These are phyloP conservation scores for Leptinotarsa undecemlineata DNA, from an alignment of 1,140 invertebrate species.

Conservation along the genomic window DNA sequence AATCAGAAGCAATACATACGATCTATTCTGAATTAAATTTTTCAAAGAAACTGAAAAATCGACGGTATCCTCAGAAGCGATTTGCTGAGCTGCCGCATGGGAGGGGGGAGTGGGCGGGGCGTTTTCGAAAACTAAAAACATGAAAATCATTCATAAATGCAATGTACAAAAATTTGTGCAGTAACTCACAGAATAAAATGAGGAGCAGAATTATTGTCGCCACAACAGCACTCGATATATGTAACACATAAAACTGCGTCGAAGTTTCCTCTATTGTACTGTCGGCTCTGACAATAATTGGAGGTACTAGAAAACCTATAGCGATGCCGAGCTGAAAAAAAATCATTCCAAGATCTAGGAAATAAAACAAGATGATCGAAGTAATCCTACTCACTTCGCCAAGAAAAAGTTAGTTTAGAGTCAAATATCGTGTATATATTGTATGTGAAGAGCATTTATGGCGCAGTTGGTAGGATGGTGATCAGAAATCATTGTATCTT, in stretches of 20 bases:
- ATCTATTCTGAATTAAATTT: slow-evolving; percentile 71
- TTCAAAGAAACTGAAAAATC: slow-evolving; percentile 76
- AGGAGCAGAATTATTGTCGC: background rate
- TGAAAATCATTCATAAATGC: background rate
- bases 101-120: slow-evolving; percentile 80
- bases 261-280: background rate
- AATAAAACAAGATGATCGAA: no score
- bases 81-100: slow-evolving; percentile 65
- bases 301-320: background rate
- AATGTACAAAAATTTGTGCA: no score
- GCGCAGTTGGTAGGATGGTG: no score
- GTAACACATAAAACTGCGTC: background rate
- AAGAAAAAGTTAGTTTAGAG: no score
- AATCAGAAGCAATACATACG: slow-evolving; percentile 81
- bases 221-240: background rate
- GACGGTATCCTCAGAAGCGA: slow-evolving; percentile 58
- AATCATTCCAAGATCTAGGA: no score
- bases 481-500: slow-evolving; percentile 32
- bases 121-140: slow-evolving; percentile 75
- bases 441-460: no score
- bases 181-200: background rate
- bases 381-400: no score
- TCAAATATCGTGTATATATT: no score
- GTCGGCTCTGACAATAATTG: background rate
- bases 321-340: background rate